Evolutionary conservation across 2,797 vertebrate species (phyloP).

Genomic region (Sandelia bainsii): DNA sequence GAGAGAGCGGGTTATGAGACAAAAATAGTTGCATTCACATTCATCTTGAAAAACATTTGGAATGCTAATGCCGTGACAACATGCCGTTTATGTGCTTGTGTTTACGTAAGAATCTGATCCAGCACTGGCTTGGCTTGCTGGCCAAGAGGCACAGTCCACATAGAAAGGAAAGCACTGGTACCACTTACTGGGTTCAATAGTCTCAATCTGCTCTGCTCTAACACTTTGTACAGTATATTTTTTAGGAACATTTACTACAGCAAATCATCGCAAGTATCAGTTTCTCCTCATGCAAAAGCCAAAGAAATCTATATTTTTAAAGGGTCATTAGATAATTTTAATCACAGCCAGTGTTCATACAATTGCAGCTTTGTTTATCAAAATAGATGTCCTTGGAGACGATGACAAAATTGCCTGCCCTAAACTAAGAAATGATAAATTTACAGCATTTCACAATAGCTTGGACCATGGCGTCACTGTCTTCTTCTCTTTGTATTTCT

Average conservation of each 20-base stretch:
- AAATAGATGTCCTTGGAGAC: conserved; percentile 73
- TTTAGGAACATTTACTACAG: conserved; percentile 58
- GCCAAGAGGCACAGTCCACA: conserved; percentile 59
- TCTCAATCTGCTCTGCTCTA: conserved; percentile 54
- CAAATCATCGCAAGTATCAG: conserved; percentile 48
- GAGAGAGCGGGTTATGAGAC: conserved; percentile 73
- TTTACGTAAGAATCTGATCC: conserved; percentile 80
- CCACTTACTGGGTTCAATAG: conserved; percentile 66
- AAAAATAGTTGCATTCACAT: conserved; percentile 82
- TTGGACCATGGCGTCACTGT: conserved; percentile 51
- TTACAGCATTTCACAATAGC: conserved; percentile 54
- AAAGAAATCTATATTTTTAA: conserved; percentile 64
- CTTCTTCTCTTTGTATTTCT: conserved; percentile 50
- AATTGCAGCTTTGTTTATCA: conserved; percentile 71
- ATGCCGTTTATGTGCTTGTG: conserved; percentile 71
- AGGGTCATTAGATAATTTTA: conserved; percentile 69
- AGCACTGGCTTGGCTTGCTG: conserved; percentile 49
- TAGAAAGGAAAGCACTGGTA: conserved; percentile 73
- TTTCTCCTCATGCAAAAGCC: conserved; percentile 43
- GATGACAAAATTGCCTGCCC: conserved; percentile 72
- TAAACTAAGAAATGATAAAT: conserved; percentile 66
- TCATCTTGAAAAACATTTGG: conserved; percentile 75
- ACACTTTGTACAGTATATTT: conserved; percentile 48
- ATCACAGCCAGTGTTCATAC: conserved; percentile 50
- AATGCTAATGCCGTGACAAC: conserved; percentile 80